Conservation (phyloP, 2,113 vertebrate genomes). For the Calidris pugnax region DNA sequence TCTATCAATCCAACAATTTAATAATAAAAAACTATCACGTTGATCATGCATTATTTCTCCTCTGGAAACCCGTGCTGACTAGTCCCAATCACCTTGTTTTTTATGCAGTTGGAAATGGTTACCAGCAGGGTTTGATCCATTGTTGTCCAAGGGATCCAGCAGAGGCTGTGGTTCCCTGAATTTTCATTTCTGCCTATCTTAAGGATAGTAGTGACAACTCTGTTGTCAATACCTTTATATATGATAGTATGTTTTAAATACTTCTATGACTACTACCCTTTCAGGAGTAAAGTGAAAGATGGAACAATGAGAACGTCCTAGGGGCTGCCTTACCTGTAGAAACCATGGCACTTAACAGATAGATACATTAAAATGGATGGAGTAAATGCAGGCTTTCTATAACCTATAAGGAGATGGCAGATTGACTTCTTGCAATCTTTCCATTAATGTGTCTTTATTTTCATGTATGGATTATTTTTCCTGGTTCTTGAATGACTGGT, state of each 20-base stretch:
- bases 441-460: fast-evolving
- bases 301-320: neutral
- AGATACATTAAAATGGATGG: neutral
- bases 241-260: neutral
- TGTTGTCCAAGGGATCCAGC: neutral
- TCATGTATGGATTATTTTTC: neutral
- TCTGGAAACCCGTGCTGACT: neutral
- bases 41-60: neutral
- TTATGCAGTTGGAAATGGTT: neutral
- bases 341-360: neutral
- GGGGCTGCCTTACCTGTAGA: neutral
- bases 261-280: neutral
- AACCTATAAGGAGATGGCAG: neutral
- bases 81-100: neutral
- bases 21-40: neutral
- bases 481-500: neutral
- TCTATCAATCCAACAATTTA: neutral
- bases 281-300: neutral
- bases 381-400: neutral
- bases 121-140: neutral
- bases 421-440: neutral
- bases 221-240: neutral
- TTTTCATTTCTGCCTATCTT: neutral
- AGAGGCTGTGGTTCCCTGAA: neutral
- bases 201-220: neutral